Percentiles rank a stretch among this genome's conserved stretches.
Conservation (phyloP, 2,888 invertebrate genomes). For the Dione vanillae region DNA sequence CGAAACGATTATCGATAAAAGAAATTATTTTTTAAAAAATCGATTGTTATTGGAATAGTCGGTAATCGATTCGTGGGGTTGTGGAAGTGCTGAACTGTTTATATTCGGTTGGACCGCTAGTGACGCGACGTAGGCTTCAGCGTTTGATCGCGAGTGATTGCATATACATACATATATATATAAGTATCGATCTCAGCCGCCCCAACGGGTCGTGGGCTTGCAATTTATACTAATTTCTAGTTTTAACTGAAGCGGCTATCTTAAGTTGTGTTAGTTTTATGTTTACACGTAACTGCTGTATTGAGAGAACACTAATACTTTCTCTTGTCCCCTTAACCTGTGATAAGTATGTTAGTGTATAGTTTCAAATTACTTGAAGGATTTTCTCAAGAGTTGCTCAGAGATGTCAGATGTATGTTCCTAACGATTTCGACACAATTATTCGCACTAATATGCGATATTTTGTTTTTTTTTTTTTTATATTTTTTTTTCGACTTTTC, state of each 20-base stretch:
- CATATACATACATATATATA: conserved; percentile 63
- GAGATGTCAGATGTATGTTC: conserved; percentile 77
- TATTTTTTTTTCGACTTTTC: conserved; percentile 55
- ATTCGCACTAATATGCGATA: conserved; percentile 63
- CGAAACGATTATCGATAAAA: conserved; percentile 51
- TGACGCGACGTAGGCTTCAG: conserved; percentile 59
- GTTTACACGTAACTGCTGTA: conserved; percentile 72
- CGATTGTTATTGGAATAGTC: conserved; percentile 63
- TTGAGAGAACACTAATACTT: conserved; percentile 82
- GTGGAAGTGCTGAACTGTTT: conserved; percentile 36
- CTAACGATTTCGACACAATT: conserved; percentile 76
- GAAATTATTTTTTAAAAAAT: conserved; percentile 68
- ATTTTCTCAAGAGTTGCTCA: conserved; percentile 75
- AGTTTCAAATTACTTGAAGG: conserved; percentile 75
- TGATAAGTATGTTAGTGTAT: conserved; percentile 83
- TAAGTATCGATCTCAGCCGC: conserved; percentile 78
- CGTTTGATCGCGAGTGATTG: conserved; percentile 75
- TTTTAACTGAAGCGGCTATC: conserved; percentile 61
- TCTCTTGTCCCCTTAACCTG: conserved; percentile 84
- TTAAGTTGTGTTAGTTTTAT: conserved; percentile 79
- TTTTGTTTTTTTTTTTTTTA: conserved; percentile 40
- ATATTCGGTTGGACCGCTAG: conserved; percentile 44
- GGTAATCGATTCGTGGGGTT: conserved; percentile 49
- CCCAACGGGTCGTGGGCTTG: conserved; percentile 75
- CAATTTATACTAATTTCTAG: conserved; percentile 67